Conservation (phyloP, 2,113 vertebrate species). For the Chascanopsetta lugubris region DNA sequence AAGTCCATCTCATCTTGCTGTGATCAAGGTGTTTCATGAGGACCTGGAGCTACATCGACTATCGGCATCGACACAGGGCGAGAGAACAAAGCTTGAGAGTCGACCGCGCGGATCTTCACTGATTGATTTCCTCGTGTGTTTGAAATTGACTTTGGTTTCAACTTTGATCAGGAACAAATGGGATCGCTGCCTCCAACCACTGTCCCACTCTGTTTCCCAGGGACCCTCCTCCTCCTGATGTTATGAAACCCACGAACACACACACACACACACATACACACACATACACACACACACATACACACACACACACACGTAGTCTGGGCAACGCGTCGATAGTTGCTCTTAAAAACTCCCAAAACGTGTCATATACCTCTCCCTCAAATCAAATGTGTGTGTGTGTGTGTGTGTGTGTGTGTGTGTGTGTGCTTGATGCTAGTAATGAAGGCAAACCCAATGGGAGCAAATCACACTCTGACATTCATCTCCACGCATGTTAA, state of each 20-base stretch:
- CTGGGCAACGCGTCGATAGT: no score
- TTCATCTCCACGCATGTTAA: slow-evolving; percentile 45
- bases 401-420: slow-evolving; percentile 19
- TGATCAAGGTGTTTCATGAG: slow-evolving; percentile 11
- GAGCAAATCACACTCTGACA: slow-evolving; percentile 54
- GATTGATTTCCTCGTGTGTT: slow-evolving; percentile 44
- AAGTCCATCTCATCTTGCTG: slow-evolving; percentile 1
- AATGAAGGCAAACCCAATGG: slow-evolving; percentile 38
- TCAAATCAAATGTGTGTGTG: slow-evolving; percentile 15
- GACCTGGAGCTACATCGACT: slow-evolving; percentile 6
- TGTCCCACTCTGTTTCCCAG: slow-evolving; percentile 41
- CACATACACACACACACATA: slow-evolving; percentile 2
- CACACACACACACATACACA: slow-evolving; percentile 1
- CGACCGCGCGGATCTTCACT: slow-evolving; percentile 21
- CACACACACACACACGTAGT: background rate
- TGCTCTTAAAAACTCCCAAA: background rate
- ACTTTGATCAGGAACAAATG: slow-evolving; percentile 65
- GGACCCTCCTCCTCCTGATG: slow-evolving; percentile 30
- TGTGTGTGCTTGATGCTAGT: slow-evolving; percentile 16
- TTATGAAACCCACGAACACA: slow-evolving; percentile 25
- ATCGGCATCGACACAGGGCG: slow-evolving; percentile 19
- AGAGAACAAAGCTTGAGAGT: slow-evolving; percentile 34
- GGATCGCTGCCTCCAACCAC: slow-evolving; percentile 42
- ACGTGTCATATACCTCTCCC: background rate
- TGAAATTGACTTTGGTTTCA: slow-evolving; percentile 50